Evolutionary conservation across 2,888 invertebrate genomes (phyloP), one percentile per base, ranked within the genome.

Genomic region (Orthosia gothica): DNA sequence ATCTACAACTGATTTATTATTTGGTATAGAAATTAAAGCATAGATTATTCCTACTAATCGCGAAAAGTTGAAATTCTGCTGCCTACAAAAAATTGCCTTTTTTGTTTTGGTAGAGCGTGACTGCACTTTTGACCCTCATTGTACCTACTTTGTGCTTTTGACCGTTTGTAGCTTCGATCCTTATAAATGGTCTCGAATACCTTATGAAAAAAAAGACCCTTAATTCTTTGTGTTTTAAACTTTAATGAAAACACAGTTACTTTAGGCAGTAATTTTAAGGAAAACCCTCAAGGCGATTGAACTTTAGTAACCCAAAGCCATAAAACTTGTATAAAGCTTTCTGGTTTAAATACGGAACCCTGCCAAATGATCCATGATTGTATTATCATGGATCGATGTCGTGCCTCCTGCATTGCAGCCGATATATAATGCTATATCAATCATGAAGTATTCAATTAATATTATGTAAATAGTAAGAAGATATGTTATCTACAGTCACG

Each of bases 401-500:
- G 64, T 81, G 81, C 47, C 49, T 57, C 23, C 20, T 16, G 9
- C 20, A 49, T 15, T 58, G 45, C 18, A 58, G n/a, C 32, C 45
- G 16, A 64, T 58, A 32, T 55, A 52, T 70, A 81, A 65, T 61
- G 45, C 58, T 47, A 74, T 66, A 73, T 70, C 57, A 77, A 81
- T 78, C 57, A 81, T 68, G 64, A 68, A 62, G 16, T 23, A 77
- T 81, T 70, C 64, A 68, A 81, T 68, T 81, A 84, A 71, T 80
- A 72, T 59, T 67, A 83, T 84, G 77, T 82, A 74, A 83, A 84
- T 84, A 70, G 64, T 68, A 64, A 72, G 66, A 71, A 74, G 66
- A 84, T 84, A 69, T 80, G 70, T 67, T 81, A 84, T 84, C 74
- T 61, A 74, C 47, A 76, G 83, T 84, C 78, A 83, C 78, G 83